phyloP scores from a whole-genome alignment of 2,797 vertebrate species.

The Pseudochirops cupreus region DNA sequence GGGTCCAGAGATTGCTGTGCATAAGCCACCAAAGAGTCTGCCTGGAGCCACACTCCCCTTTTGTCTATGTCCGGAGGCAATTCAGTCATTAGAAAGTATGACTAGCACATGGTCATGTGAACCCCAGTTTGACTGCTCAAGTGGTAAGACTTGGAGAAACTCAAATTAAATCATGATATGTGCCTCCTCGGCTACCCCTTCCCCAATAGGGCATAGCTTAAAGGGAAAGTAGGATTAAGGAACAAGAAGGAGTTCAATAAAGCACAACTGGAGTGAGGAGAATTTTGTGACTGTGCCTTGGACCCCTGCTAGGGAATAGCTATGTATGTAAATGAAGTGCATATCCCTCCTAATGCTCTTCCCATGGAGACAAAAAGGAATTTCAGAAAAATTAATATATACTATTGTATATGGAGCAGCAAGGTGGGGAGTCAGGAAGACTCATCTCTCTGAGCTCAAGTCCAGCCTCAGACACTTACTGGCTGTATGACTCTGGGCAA shows the following conservation, averaged over 20 bases:
- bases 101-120: slow-evolving; percentile 60
- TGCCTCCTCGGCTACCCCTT: not conserved
- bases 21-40: not conserved
- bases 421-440: not conserved
- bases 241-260: not conserved
- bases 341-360: not conserved
- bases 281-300: not conserved
- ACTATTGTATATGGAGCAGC: not conserved
- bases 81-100: slow-evolving; percentile 65
- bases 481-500: not conserved
- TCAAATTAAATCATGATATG: slow-evolving; percentile 62
- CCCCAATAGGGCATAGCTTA: not conserved
- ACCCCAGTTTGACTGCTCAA: slow-evolving; percentile 69
- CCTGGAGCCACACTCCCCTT: not conserved
- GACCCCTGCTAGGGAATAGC: not conserved
- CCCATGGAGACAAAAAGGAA: not conserved
- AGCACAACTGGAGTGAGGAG: not conserved
- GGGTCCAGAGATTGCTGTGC: not conserved
- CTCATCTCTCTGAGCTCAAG: not conserved
- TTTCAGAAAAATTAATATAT: not conserved
- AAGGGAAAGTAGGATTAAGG: not conserved
- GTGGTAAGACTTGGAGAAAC: slow-evolving; percentile 65
- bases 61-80: slow-evolving; percentile 28
- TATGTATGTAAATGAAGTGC: rapidly evolving
- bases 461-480: not conserved